phyloP scores from a whole-genome alignment of 2,888 invertebrate genomes.

The Plebejus argus region DNA sequence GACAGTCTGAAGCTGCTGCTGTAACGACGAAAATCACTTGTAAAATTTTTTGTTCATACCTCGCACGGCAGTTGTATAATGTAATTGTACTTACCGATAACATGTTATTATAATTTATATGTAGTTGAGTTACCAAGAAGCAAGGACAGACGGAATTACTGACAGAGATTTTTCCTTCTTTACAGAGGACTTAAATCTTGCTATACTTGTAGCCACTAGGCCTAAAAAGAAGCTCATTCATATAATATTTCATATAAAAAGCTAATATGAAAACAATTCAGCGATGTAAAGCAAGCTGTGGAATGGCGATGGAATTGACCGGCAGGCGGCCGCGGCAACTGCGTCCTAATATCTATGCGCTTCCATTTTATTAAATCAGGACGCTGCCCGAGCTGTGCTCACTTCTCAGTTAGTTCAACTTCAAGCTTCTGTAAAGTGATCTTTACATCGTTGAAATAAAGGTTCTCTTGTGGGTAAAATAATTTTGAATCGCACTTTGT shows the following conservation, averaged over 20 bases:
- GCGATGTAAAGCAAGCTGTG: constrained; percentile 53
- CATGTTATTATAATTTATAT: no score
- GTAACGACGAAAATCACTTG: no score
- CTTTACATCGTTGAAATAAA: neutral
- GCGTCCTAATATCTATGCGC: constrained; percentile 53
- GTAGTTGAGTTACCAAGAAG: no score
- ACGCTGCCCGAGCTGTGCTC: constrained; percentile 51
- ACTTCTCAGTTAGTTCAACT: constrained; percentile 32
- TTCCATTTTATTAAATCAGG: constrained; percentile 73
- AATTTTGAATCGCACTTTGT: constrained; percentile 43
- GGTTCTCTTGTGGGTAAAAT: neutral
- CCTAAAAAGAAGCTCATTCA: no score
- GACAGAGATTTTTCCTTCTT: no score
- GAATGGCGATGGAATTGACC: constrained; percentile 46
- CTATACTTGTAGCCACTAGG: neutral
- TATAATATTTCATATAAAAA: neutral
- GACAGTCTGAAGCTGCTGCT: neutral
- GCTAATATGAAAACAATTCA: neutral
- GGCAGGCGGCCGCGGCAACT: constrained; percentile 42
- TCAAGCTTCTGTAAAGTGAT: neutral
- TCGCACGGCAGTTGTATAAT: no score
- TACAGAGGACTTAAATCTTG: neutral
- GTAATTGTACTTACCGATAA: no score
- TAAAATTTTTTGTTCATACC: no score
- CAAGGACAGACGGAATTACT: no score